These are phyloP conservation scores for Rhadinocentrus ornatus DNA, from an alignment of 2,797 vertebrate genomes.

Conservation along the genomic window DNA sequence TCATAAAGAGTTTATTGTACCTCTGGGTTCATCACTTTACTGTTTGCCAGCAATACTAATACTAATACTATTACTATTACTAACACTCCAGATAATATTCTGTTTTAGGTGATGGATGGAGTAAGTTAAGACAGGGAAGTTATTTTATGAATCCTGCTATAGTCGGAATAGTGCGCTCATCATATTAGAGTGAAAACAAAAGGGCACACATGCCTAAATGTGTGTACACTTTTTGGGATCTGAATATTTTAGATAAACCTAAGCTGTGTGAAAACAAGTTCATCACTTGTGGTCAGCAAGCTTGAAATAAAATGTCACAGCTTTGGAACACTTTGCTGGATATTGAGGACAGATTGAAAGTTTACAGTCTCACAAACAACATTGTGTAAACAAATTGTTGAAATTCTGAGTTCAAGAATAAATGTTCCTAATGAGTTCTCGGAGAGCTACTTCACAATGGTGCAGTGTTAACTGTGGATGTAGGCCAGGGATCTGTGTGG, in stretches of 20 bases:
- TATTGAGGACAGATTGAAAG: slow-evolving; percentile 49
- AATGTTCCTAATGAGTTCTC: slow-evolving; percentile 78
- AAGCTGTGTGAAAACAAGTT: slow-evolving; percentile 5
- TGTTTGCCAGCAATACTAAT: slow-evolving; percentile 15
- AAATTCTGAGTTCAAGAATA: slow-evolving; percentile 72
- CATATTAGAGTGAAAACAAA: slow-evolving; percentile 29
- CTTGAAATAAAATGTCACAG: slow-evolving; percentile 18
- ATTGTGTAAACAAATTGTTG: slow-evolving; percentile 81
- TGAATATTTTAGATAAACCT: not conserved
- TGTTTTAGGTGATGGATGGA: not conserved
- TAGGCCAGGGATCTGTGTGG: slow-evolving; percentile 76
- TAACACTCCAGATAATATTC: slow-evolving; percentile 7
- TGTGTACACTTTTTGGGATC: not conserved
- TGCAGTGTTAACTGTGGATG: slow-evolving; percentile 75
- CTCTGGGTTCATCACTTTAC: slow-evolving; percentile 51
- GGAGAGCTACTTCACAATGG: slow-evolving; percentile 77
- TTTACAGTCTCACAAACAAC: slow-evolving; percentile 67
- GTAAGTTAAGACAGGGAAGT: slow-evolving; percentile 20
- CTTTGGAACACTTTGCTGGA: slow-evolving; percentile 26
- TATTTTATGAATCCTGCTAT: slow-evolving; percentile 24
- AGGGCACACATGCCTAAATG: not conserved
- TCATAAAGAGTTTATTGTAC: slow-evolving; percentile 34
- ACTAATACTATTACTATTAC: not conserved
- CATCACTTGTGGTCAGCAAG: not conserved
- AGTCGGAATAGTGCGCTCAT: slow-evolving; percentile 12